Evolutionary conservation across 2,888 invertebrate genomes (phyloP).

Genomic region (Apotomis betuletana): DNA sequence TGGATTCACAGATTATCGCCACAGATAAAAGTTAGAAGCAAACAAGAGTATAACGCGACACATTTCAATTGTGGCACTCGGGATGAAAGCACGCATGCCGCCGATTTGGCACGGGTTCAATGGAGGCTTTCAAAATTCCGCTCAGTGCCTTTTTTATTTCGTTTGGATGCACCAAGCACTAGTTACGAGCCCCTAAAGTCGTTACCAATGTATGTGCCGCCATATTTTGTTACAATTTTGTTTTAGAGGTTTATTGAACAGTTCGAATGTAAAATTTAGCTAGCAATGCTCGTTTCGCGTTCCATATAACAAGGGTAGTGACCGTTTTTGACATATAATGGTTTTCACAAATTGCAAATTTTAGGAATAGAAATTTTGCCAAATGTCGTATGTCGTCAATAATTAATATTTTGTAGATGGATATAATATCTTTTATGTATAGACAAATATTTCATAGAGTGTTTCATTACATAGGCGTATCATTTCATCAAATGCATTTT

Average conservation of each 20-base stretch:
- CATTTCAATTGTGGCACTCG: constrained; percentile 32
- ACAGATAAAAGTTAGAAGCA: constrained; percentile 13
- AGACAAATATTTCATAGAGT: too few relatives aligned
- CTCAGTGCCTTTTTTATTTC: constrained; percentile 40
- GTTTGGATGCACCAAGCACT: constrained; percentile 39
- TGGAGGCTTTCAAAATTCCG: constrained; percentile 40
- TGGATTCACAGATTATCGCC: constrained; percentile 2
- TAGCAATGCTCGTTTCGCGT: not conserved
- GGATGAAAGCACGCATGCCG: constrained; percentile 33
- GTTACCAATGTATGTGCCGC: constrained; percentile 32
- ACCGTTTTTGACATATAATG: not conserved
- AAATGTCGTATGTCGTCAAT: too few relatives aligned
- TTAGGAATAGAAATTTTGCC: too few relatives aligned
- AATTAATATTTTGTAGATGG: too few relatives aligned
- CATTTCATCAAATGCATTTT: too few relatives aligned
- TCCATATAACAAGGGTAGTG: not conserved
- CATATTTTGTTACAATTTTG: constrained; percentile 34
- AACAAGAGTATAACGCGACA: constrained; percentile 23
- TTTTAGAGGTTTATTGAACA: constrained; percentile 27
- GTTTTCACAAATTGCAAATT: too few relatives aligned
- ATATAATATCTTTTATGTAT: too few relatives aligned
- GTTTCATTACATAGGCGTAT: too few relatives aligned
- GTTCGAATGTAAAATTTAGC: not conserved
- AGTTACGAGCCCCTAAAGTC: constrained; percentile 39
- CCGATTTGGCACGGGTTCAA: constrained; percentile 39